These are phyloP conservation scores for Setipinna tenuifilis DNA, from an alignment of 2,797 vertebrate genomes.

Conservation along the genomic window DNA sequence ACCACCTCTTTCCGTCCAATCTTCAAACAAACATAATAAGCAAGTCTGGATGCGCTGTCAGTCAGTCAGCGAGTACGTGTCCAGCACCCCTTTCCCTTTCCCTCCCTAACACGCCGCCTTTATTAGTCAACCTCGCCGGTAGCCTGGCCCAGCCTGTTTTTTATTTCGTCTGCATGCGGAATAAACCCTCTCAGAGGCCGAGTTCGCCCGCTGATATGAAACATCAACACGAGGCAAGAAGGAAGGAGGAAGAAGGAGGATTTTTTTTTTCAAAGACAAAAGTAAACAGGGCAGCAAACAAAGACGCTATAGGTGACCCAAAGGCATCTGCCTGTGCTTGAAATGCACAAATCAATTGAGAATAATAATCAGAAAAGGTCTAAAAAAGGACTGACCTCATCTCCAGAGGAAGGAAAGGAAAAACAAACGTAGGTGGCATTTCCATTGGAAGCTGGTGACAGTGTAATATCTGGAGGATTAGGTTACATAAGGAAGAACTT, in stretches of 20 bases:
- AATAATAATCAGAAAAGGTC: neutral
- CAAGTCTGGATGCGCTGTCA: constrained; percentile 26
- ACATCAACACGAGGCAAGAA: neutral
- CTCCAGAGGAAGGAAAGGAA: neutral
- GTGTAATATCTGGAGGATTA: neutral
- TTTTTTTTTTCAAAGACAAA: neutral
- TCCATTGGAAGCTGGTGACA: neutral
- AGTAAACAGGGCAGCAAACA: neutral
- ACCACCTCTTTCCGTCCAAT: neutral
- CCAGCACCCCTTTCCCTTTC: neutral
- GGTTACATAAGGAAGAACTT: neutral
- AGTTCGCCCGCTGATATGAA: neutral
- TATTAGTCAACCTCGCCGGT: neutral
- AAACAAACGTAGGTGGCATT: neutral
- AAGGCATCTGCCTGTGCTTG: neutral
- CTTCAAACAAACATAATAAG: constrained; percentile 20
- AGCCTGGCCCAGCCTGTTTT: neutral
- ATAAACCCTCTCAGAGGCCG: neutral
- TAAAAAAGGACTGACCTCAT: neutral
- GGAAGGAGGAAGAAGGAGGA: neutral
- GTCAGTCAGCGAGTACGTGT: neutral
- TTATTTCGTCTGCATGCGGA: neutral
- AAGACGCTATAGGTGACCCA: neutral
- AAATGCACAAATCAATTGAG: neutral
- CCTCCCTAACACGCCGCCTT: neutral